Base-by-base conservation (phyloP, 2,797 vertebrate genomes). In the Danio aesculapii region DNA sequence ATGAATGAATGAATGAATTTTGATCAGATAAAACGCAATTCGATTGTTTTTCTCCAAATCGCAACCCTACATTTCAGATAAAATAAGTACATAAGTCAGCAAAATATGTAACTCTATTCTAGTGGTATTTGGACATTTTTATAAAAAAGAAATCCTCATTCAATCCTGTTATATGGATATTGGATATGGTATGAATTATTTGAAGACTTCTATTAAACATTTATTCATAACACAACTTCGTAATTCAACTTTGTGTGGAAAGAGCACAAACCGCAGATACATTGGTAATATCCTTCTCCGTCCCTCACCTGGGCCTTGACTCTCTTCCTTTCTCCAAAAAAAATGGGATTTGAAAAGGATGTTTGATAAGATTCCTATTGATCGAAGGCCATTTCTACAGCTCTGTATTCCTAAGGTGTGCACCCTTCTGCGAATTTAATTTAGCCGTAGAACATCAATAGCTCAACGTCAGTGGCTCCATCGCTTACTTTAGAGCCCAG, bases 281-380 rank as follows among this genome's bases (percentile, higher is more conserved):
- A 41, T 53, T 50, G 64, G 44, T 62, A 58, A 58, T 39, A 19
- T 70, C 55, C 21, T 41, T 67, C 44, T 55, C 39, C 9, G 17
- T 76, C 50, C 41, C 55, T 78, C 30, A 61, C 66, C 55, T 59
- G 19, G 13, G 67, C 39, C 58, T 71, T 52, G 39, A 70, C 55
- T 70, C 10, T 41, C 44, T 69, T 69, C 14, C 39, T 49, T 61
- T 64, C 39, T n/a, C 19, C 1, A 30, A 30, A 57, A 77, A 70
- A 68, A 49, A 19, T 6, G 2, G 52, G 39, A 53, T 71, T 61
- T 79, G n/a, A 57, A 62, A 64, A 72, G 68, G 58, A 63, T n/a
- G 39, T 63, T 72, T 79, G 77, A 79, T 72, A 79, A 79, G 58
- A 72, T 79, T 72, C 58, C 39, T 72, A 79, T 79, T 79, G 58